Percentiles rank a stretch among this genome's conserved stretches.
Evolutionary conservation across 2,888 invertebrate species (phyloP).

Genomic region (Tenthredo distinguenda): DNA sequence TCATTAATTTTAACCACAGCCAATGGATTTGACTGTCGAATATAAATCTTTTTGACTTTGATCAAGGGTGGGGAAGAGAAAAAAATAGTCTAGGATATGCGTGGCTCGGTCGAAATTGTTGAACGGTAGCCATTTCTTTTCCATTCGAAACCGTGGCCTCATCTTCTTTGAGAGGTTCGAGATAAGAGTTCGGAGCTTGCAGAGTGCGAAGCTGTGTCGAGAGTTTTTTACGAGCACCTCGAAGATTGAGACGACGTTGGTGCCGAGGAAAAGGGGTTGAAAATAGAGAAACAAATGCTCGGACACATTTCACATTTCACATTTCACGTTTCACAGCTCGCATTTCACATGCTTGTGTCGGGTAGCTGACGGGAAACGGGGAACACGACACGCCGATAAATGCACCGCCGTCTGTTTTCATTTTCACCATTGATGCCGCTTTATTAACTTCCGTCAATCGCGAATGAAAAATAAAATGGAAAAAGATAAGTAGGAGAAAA

Average conservation of each 20-base stretch:
- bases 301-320: conserved; percentile 38
- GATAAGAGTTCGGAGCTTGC: conserved; percentile 33
- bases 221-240: conserved; percentile 61
- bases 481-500: neutral
- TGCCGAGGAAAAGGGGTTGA: conserved; percentile 56
- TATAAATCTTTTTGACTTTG: neutral
- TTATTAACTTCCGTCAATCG: conserved; percentile 8
- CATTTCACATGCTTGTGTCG: conserved; percentile 21
- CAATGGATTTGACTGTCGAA: neutral
- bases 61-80: neutral
- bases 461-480: neutral
- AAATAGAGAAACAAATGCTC: conserved; percentile 37
- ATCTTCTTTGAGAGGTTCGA: neutral
- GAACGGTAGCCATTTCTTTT: neutral
- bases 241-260: conserved; percentile 60
- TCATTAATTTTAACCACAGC: neutral
- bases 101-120: neutral
- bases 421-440: neutral
- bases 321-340: conserved; percentile 23
- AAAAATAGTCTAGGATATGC: neutral
- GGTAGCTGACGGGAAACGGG: neutral
- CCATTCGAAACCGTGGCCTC: neutral
- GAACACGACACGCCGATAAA: conserved; percentile 34
- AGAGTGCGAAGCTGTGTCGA: conserved; percentile 69
- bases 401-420: conserved; percentile 21